Evolutionary conservation across 2,797 vertebrate species (phyloP), one percentile per base, ranked within the genome.

Genomic region (Gastrophryne carolinensis): DNA sequence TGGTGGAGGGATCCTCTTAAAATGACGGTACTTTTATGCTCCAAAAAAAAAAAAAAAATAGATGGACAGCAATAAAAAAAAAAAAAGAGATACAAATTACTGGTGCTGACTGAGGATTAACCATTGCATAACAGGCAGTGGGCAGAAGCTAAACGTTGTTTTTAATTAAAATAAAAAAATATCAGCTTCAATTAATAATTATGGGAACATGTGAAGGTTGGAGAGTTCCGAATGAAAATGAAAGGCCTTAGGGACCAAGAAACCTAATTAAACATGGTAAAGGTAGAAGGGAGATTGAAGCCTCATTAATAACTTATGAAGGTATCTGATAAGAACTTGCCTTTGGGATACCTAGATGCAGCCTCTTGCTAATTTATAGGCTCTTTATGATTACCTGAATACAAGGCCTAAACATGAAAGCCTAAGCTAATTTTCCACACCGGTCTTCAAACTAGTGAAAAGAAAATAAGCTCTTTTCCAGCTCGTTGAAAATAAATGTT

Each of bases 211-310:
- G 75, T 78, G 75, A 72, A 78, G 61, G 68, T 72, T 78, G 75
- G 61, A 58, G 32, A 72, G 68, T 78, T 72, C 61, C 53, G 61
- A 61, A 60, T 66, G 60, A 66, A 72, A 78, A 78, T 60, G 52
- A 72, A 78, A 72, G 53, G 68, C 75, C 75, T 66, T 60, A 61
- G 75, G 75, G 75, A 78, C 52, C 39, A 57, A 47, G 52, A 78
- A 78, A 78, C 75, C 75, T 78, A 78, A 78, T 78, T 78, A 78
- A 78, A 78, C 75, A 78, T 78, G 75, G 75, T 72, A 78, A 78
- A 78, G 75, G 68, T 66, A 66, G 68, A 66, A 66, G 75, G 68
- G 68, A 78, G 75, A 78, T 78, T 78, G 75, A 78, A 72, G 68
- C 61, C 61, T 78, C 75, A 72, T 78, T 78, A 78, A 78, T 78